phyloP scores from a whole-genome alignment of 2,113 vertebrate genomes.

The Geothlypis trichas region DNA sequence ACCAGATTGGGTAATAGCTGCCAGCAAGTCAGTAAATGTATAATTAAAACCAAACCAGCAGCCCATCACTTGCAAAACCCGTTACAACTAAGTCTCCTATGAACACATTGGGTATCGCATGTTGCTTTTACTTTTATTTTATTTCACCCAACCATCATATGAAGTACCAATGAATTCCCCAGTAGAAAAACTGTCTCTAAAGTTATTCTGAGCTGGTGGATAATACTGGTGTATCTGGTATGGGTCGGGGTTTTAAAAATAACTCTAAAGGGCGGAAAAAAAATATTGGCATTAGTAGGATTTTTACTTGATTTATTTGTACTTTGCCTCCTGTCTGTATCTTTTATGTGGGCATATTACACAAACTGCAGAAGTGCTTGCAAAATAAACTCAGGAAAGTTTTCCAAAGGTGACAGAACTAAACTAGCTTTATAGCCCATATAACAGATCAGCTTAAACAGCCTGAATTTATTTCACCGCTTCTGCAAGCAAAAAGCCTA shows the following conservation, averaged over 20 bases:
- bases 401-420: background rate
- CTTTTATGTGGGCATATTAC: background rate
- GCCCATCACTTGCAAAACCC: background rate
- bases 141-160: background rate
- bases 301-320: background rate
- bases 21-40: background rate
- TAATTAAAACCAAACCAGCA: constrained; percentile 31
- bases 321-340: background rate
- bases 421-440: background rate
- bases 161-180: background rate
- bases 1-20: background rate
- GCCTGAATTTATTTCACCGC: background rate
- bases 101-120: background rate
- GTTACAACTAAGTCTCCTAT: background rate
- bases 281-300: background rate
- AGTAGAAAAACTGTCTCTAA: background rate
- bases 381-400: background rate
- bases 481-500: background rate
- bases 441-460: background rate
- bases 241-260: background rate
- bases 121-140: background rate
- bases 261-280: background rate
- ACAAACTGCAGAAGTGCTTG: constrained; percentile 3
- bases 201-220: background rate
- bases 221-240: background rate